Evolutionary conservation across 2,888 invertebrate genomes (phyloP).

Genomic region (Muscina levida): DNA sequence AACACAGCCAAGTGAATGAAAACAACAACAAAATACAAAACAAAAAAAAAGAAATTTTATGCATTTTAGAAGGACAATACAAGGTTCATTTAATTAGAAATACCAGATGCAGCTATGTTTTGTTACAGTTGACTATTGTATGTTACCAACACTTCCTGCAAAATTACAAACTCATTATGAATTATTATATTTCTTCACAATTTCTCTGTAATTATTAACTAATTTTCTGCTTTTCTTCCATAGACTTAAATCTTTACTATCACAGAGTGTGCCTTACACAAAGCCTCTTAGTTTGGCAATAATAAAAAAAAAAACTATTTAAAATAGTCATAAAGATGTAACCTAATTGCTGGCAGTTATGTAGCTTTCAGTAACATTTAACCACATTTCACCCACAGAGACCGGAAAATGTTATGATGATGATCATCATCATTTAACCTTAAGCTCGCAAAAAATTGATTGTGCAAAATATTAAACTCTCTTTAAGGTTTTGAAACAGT

Average conservation of each 20-base stretch:
- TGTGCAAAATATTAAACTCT: background rate
- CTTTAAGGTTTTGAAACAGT: background rate
- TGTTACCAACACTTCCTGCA: constrained; percentile 20
- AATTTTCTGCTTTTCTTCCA: constrained; percentile 10
- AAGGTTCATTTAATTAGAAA: background rate
- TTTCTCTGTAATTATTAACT: background rate
- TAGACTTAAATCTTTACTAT: background rate
- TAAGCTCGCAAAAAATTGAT: background rate
- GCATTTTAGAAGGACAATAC: background rate
- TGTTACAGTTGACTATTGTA: background rate
- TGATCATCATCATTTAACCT: constrained; percentile 13
- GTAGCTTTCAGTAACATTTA: background rate
- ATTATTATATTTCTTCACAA: background rate
- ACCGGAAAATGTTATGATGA: background rate
- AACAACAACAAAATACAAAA: too few species aligned
- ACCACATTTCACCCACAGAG: constrained; percentile 18
- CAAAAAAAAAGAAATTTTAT: too few species aligned
- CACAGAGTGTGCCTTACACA: background rate
- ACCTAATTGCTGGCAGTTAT: background rate
- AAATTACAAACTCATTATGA: too few species aligned
- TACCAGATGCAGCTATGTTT: too few species aligned
- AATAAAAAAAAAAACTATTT: background rate
- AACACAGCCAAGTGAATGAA: too few species aligned
- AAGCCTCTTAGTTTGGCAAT: background rate
- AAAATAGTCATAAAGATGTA: constrained; percentile 1